phyloP scores from a whole-genome alignment of 2,113 vertebrate genomes.

The Choloepus hoffmanni region DNA sequence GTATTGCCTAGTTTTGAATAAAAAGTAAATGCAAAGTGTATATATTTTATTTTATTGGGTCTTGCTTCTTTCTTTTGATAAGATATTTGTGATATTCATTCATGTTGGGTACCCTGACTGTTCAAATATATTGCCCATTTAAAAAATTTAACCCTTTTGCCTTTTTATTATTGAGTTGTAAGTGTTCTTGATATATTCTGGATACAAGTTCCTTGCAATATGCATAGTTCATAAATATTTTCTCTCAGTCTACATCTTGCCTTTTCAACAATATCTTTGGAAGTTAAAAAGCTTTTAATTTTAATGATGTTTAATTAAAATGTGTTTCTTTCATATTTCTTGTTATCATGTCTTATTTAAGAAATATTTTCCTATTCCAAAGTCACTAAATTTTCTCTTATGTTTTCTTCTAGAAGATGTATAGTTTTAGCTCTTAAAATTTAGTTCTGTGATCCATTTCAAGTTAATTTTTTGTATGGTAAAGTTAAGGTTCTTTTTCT shows the following conservation, averaged over 20 bases:
- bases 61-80: background rate
- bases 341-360: background rate
- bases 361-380: slow-evolving; percentile 29
- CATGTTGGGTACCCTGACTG: slow-evolving; percentile 9
- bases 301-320: background rate
- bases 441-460: background rate
- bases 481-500: background rate
- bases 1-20: background rate
- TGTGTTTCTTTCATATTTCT: slow-evolving; percentile 1
- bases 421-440: background rate
- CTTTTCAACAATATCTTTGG: background rate
- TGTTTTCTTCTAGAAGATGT: slow-evolving; percentile 38
- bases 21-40: background rate
- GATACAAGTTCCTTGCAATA: background rate
- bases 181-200: background rate
- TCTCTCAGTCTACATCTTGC: background rate
- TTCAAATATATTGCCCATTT: background rate
- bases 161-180: background rate
- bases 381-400: background rate
- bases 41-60: slow-evolving; percentile 31
- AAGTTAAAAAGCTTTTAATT: background rate
- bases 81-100: slow-evolving; percentile 13
- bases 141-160: background rate
- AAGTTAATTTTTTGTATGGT: background rate
- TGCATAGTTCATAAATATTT: background rate